Evolutionary conservation across 2,797 vertebrate genomes (phyloP).

Genomic region (Mallotus villosus): DNA sequence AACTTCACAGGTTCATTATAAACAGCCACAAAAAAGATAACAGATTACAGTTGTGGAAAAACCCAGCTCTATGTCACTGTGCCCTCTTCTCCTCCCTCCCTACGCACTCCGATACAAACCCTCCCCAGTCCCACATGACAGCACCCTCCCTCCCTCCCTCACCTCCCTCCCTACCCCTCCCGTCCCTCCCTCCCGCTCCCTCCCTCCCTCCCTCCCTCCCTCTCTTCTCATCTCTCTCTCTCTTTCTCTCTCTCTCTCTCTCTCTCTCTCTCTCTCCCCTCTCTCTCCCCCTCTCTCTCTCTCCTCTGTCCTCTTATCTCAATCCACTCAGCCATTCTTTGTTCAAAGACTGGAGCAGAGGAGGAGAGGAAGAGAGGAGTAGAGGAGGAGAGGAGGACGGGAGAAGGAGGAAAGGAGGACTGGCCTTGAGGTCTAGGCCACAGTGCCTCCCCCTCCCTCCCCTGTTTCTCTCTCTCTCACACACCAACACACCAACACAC

Average conservation of each 20-base stretch:
- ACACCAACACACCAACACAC: background rate
- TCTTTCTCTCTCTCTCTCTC: no score
- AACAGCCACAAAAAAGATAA: background rate
- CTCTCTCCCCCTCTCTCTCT: constrained; percentile 46
- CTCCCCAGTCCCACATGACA: no score
- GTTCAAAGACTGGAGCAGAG: constrained; percentile 4
- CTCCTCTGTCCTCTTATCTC: background rate
- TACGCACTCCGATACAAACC: no score
- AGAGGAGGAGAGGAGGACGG: constrained; percentile 6
- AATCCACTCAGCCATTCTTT: constrained; percentile 13
- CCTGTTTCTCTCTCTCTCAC: background rate
- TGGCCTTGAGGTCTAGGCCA: constrained; percentile 11
- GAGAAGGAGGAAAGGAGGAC: constrained; percentile 10
- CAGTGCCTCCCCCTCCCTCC: background rate
- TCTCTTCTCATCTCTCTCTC: constrained; percentile 49
- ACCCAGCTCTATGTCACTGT: constrained; percentile 61
- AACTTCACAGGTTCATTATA: constrained; percentile 9
- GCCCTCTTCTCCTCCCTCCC: constrained; percentile 49
- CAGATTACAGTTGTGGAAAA: constrained; percentile 7
- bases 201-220: background rate
- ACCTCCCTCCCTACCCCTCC: constrained; percentile 1
- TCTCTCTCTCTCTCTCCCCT: background rate
- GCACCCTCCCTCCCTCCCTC: background rate
- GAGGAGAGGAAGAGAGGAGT: background rate
- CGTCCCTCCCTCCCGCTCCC: no score